Conservation (phyloP, 1,140 invertebrate genomes). For the Parasteatoda tepidariorum region DNA sequence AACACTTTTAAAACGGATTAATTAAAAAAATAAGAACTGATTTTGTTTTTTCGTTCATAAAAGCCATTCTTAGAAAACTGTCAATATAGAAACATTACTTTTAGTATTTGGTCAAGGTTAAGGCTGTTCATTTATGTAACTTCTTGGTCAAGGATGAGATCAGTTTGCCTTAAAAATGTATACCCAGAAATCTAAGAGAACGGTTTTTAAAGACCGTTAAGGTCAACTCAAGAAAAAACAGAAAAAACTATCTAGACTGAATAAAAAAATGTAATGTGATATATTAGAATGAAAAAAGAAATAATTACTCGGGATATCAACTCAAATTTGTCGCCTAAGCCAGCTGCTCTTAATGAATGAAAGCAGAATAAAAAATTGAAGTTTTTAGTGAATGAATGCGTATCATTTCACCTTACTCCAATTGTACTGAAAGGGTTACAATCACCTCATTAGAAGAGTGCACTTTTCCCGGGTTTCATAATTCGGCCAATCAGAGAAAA, state of each 20-base stretch:
- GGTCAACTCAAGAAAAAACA: constrained; percentile 11
- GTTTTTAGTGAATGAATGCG: constrained; percentile 35
- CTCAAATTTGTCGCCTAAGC: constrained; percentile 39
- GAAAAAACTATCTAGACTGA: neutral
- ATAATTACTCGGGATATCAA: constrained; percentile 28
- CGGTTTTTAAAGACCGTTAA: constrained; percentile 14
- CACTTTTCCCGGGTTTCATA: constrained; percentile 32
- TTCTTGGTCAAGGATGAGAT: constrained; percentile 49
- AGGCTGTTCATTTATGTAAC: neutral
- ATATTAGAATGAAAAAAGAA: constrained; percentile 8
- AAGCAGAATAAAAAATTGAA: neutral
- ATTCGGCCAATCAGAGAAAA: constrained; percentile 8
- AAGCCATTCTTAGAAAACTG: too few species aligned
- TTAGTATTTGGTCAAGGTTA: constrained; percentile 38
- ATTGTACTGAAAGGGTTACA: constrained; percentile 29
- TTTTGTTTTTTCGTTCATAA: too few species aligned
- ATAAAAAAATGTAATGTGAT: constrained; percentile 5
- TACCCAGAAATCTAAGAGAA: constrained; percentile 1
- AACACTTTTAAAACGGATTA: too few species aligned
- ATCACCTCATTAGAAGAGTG: neutral
- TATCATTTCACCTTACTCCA: constrained; percentile 32
- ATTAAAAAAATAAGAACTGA: too few species aligned
- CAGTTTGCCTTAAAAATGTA: neutral
- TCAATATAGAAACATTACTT: too few species aligned
- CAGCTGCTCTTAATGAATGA: constrained; percentile 48